Base-by-base conservation (phyloP, 2,113 vertebrate genomes). In the Ceratotherium simum region DNA sequence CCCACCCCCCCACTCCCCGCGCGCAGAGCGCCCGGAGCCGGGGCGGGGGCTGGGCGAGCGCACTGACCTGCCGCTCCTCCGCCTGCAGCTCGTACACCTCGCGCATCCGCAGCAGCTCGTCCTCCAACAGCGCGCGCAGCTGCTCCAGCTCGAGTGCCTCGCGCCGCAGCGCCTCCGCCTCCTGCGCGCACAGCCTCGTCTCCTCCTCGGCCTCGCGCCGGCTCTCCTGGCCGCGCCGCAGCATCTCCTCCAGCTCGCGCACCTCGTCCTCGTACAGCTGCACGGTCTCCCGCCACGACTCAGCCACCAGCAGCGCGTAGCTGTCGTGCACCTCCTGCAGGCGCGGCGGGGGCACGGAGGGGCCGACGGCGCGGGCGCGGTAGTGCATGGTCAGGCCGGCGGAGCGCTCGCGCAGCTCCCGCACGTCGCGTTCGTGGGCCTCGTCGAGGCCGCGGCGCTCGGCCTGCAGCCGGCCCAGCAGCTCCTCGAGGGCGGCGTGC, bases 231-330 rank as follows among this genome's bases (percentile, higher is more conserved):
- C 99, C 99, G 9, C 94, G 98, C 98, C 97, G 98, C 21, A 99
- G 98, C 4, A 98, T 98, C 86, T 98, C 98, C 97, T 99, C 99
- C 98, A 99, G 99, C 85, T 98, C 98, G 13, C 99, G 99, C 93
- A 99, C 98, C 95, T 99, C 99, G 93, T 98, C 98, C 94, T 99
- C 99, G 98, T 99, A 99, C 98, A 99, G 98, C 56, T 99, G 99
- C 62, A 99, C 98, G 0, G 99, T 99, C 70, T 99, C 99, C 17
- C 96, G 98, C 99, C 99, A 99, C 81, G 98, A 98, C 69, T 99
- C 99, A 75, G 99, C 98, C 75, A 99, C 96, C 91, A 98, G 98
- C n/a, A 98, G 98, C 60, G 99, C 99, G 86, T 98, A 99, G 90
- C 98, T 97, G 76, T 99, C 99, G 51, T 99, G 99, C 91, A 99